Conservation (phyloP, 2,797 vertebrate species). For the Rhadinocentrus ornatus region DNA sequence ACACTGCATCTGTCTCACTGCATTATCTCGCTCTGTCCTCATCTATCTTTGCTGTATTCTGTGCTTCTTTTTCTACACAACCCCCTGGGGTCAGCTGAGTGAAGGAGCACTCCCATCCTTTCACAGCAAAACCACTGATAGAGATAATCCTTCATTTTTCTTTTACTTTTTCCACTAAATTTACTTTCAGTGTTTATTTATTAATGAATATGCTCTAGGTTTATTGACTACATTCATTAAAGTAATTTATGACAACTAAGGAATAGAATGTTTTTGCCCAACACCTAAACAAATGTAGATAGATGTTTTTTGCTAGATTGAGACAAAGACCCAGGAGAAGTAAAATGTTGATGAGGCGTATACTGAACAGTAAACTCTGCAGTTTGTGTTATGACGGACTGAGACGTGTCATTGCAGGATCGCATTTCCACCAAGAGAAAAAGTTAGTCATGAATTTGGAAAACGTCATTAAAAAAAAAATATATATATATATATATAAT, state of each 20-base stretch:
- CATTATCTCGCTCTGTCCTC: constrained; percentile 25
- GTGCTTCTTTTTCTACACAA: constrained; percentile 17
- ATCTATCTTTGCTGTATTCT: constrained; percentile 24
- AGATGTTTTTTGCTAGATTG: not conserved
- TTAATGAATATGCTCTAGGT: not conserved
- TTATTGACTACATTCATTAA: not conserved
- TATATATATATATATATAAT: too few relatives aligned
- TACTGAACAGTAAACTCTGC: not conserved
- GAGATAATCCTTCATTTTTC: not conserved
- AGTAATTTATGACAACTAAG: not conserved
- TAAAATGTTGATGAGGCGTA: not conserved
- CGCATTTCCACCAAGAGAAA: not conserved
- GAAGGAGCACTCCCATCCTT: constrained; percentile 1
- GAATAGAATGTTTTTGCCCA: not conserved
- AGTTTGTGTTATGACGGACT: not conserved
- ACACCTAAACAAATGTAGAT: too few relatives aligned
- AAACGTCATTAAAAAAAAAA: not conserved
- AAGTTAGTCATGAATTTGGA: not conserved
- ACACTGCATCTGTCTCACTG: constrained; percentile 33
- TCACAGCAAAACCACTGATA: not conserved
- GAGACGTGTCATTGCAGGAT: not conserved
- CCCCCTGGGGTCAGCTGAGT: constrained; percentile 22
- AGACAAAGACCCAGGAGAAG: not conserved
- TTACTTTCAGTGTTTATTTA: not conserved
- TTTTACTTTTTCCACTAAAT: not conserved